phyloP scores from a whole-genome alignment of 92 coral and sea anemone genomes.

The Umimayanthus kanabou region DNA sequence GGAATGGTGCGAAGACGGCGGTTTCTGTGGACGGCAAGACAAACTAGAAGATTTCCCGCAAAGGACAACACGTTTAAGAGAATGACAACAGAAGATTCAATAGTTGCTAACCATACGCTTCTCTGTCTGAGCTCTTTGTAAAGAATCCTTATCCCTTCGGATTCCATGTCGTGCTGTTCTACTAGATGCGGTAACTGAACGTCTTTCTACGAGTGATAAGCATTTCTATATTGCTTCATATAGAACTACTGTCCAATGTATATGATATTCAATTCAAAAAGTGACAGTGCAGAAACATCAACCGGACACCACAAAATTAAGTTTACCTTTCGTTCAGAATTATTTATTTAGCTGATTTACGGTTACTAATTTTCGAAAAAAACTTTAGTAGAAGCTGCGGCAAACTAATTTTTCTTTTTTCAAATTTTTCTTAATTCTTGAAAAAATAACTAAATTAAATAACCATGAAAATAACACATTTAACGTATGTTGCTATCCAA shows the following conservation, averaged over 20 bases:
- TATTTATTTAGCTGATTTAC: not conserved
- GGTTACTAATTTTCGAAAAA: not conserved
- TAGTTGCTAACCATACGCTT: constrained; percentile 5
- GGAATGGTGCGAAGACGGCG: constrained; percentile 48
- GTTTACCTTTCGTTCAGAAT: not conserved
- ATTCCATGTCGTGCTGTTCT: not conserved
- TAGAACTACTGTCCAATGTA: not conserved
- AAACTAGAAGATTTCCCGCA: constrained; percentile 52
- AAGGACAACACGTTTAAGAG: constrained; percentile 36
- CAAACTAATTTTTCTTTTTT: no score
- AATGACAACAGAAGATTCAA: constrained; percentile 15
- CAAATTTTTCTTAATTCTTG: not conserved
- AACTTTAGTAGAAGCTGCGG: no score
- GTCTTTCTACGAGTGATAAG: not conserved
- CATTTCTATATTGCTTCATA: not conserved
- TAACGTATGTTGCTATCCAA: not conserved
- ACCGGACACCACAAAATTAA: not conserved
- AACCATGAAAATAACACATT: not conserved
- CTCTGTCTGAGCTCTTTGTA: constrained; percentile 5
- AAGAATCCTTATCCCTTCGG: not conserved
- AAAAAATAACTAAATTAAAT: no score
- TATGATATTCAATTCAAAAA: not conserved
- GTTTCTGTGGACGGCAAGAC: constrained; percentile 49
- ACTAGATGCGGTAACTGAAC: not conserved
- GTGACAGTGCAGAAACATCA: not conserved